Evolutionary conservation across 2,888 invertebrate species (phyloP), one percentile per base, ranked within the genome.

Genomic region (Monochamus alternatus): DNA sequence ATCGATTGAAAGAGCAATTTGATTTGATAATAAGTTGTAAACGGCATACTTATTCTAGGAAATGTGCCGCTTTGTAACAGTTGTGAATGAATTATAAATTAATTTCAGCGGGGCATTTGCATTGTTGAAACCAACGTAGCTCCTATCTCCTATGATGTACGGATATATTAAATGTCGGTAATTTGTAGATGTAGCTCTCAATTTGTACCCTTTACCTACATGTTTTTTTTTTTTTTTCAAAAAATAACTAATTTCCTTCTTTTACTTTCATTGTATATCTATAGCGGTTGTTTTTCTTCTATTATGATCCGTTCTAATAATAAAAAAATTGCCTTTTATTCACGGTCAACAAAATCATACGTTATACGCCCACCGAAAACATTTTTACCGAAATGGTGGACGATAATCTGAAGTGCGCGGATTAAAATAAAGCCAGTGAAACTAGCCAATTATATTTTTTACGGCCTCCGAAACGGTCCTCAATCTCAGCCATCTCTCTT

Each of bases 331-430:
- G 71, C 55, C 65, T 70, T 66, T 73, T 76, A 66, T 73, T 76
- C 75, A 74, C 74, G 78, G 75, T 73, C 75, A 77, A 70, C 67
- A 69, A 74, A 69, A 51, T 73, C 62, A 66, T 76, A 78, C 66
- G 68, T 78, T 78, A 78, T 74, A 14, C 78, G 76, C 51, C 76
- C 78, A 44, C 47, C 32, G 22, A 43, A 12, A 62, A 63, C 3
- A 12, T 55, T 63, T 63, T 51, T 63, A 14, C 60, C 62, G 69
- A 69, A 59, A 69, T 69, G 44, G 59, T 69, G 69, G 59, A 69
- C 69, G 59, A 59, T 44, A 70, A 43, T 73, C 60, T 73, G 31
- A 12, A 44, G 14, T 72, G 43, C 22, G 43, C 22, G 65, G 44
- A 43, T 43, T 73, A 59, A 73, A 73, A 55, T 66, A 66, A 73